phyloP scores from a whole-genome alignment of 2,113 vertebrate genomes.

The Mola mola region DNA sequence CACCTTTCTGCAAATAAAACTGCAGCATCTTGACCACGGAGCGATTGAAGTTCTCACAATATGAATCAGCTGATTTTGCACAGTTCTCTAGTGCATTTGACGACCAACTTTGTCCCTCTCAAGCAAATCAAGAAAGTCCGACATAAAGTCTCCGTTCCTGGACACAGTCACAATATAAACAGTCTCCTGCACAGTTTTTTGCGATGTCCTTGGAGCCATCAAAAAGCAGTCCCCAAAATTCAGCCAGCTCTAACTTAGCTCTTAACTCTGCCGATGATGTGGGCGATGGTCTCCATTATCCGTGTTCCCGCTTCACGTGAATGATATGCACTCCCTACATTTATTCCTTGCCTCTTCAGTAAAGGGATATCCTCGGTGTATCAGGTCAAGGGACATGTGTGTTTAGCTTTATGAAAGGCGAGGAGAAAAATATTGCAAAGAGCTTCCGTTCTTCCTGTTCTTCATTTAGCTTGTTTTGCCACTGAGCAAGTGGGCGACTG shows the following conservation, averaged over 20 bases:
- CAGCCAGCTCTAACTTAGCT: not conserved
- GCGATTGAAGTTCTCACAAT: not conserved
- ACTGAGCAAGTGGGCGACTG: not conserved
- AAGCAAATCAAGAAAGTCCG: not conserved
- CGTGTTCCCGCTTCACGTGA: not conserved
- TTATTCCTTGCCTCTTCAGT: slow-evolving; percentile 4
- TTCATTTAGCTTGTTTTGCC: not conserved
- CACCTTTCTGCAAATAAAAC: not conserved
- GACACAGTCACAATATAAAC: slow-evolving; percentile 9
- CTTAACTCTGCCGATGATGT: not conserved
- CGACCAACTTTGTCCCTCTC: not conserved
- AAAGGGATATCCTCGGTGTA: slow-evolving; percentile 1
- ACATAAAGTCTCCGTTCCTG: not conserved
- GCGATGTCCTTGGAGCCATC: not conserved
- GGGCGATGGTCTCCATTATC: not conserved
- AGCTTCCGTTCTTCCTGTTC: no score
- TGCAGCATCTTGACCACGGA: slow-evolving; percentile 5
- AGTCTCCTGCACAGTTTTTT: not conserved
- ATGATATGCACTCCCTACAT: not conserved
- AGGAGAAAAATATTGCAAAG: no score
- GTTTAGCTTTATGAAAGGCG: slow-evolving; percentile 1
- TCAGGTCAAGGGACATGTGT: not conserved
- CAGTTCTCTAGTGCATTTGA: slow-evolving; percentile 13
- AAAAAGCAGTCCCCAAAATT: slow-evolving; percentile 6
- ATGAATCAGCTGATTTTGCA: not conserved